phyloP scores from a whole-genome alignment of 2,113 vertebrate species.

The Myotis lucifugus region DNA sequence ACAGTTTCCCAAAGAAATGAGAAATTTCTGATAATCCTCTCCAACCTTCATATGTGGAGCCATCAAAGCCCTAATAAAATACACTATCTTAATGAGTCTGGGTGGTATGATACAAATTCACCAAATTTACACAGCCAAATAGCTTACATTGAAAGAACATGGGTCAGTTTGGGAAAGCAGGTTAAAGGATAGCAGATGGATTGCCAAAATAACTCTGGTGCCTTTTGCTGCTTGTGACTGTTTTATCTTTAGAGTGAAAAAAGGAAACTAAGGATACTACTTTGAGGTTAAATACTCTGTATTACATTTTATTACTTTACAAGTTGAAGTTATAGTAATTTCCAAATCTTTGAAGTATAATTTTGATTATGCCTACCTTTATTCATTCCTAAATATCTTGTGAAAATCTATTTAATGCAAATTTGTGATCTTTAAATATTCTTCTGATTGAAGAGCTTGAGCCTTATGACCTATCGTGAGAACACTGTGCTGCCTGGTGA shows the following conservation, averaged over 20 bases:
- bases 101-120: neutral
- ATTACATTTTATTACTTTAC: neutral
- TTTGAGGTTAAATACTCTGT: neutral
- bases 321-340: neutral
- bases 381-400: neutral
- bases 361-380: neutral
- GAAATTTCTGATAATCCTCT: neutral
- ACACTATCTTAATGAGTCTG: neutral
- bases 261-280: neutral
- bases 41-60: neutral
- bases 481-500: neutral
- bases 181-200: neutral
- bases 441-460: neutral
- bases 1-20: neutral
- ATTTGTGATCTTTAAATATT: neutral
- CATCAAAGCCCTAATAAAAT: neutral
- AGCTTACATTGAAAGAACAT: neutral
- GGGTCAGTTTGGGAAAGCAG: neutral
- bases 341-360: neutral
- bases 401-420: neutral
- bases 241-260: neutral
- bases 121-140: neutral
- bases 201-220: rapidly evolving
- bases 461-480: neutral
- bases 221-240: neutral